phyloP scores from a whole-genome alignment of 2,113 vertebrate species.

The Bubo blakistoni region DNA sequence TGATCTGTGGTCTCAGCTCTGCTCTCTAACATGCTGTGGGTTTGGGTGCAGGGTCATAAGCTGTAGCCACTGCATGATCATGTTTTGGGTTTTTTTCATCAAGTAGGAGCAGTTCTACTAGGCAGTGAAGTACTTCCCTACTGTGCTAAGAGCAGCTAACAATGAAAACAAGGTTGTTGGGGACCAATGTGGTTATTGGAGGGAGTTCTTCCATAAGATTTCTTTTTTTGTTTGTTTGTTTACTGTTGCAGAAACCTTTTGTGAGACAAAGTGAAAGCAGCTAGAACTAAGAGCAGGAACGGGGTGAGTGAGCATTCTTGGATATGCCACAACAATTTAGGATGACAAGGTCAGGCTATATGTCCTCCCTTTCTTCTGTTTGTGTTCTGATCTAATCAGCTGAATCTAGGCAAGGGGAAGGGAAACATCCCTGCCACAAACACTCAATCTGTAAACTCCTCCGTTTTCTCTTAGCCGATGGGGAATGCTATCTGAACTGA shows the following conservation, averaged over 20 bases:
- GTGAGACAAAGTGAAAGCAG: not conserved
- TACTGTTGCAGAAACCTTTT: slow-evolving; percentile 18
- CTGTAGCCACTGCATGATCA: not conserved
- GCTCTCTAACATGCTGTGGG: not conserved
- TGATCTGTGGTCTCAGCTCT: not conserved
- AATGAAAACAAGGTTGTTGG: not conserved
- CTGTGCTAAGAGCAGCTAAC: not conserved
- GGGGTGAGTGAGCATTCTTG: not conserved
- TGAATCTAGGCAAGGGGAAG: not conserved
- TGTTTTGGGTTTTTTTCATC: not conserved
- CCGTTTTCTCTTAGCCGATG: not conserved
- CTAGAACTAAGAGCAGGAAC: not conserved
- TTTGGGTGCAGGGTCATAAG: not conserved
- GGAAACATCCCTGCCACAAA: slow-evolving; percentile 29
- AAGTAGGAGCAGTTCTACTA: not conserved
- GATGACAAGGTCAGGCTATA: slow-evolving; percentile 46
- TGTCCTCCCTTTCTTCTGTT: slow-evolving; percentile 20
- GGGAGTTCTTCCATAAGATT: not conserved
- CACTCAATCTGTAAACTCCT: not conserved
- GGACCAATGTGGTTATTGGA: not conserved
- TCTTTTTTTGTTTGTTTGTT: not conserved
- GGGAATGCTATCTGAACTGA: not conserved
- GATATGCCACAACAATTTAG: slow-evolving; percentile 48
- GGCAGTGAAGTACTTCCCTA: not conserved
- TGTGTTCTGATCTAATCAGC: slow-evolving; percentile 24